Evolutionary conservation across 1,140 invertebrate species (phyloP).

Genomic region (Lethrus apterus): DNA sequence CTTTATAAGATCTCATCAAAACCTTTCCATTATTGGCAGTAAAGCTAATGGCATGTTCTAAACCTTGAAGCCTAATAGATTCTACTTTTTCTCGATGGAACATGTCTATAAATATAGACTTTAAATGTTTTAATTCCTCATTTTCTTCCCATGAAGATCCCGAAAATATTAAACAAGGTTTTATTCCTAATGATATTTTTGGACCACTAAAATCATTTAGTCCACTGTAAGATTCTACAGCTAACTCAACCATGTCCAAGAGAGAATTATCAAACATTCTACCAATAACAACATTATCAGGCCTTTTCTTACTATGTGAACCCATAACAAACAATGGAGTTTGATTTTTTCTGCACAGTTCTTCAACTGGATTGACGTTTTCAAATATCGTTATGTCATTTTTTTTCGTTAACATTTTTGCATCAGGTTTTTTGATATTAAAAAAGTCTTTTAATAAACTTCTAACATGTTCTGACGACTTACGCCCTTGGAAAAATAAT

Average conservation of each 20-base stretch:
- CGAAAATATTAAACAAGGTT: slow-evolving; percentile 89
- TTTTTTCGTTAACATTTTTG: slow-evolving; percentile 66
- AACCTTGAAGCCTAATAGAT: slow-evolving; percentile 77
- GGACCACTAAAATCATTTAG: slow-evolving; percentile 32
- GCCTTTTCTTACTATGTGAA: slow-evolving; percentile 90
- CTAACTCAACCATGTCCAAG: slow-evolving; percentile 95
- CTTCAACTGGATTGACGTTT: slow-evolving; percentile 73
- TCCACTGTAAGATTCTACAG: slow-evolving; percentile 68
- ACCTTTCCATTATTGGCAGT: slow-evolving; percentile 72
- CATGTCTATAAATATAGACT: slow-evolving; percentile 87
- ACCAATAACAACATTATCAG: slow-evolving; percentile 85
- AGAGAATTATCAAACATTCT: slow-evolving; percentile 84
- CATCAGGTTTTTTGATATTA: slow-evolving; percentile 78
- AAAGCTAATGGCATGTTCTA: slow-evolving; percentile 90
- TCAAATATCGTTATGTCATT: slow-evolving; percentile 85
- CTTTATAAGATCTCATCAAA: slow-evolving; percentile 82
- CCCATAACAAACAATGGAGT: slow-evolving; percentile 83
- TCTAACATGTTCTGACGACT: slow-evolving; percentile 67
- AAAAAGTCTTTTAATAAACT: slow-evolving; percentile 83
- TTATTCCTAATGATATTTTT: slow-evolving; percentile 55
- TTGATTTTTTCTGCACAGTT: slow-evolving; percentile 79
- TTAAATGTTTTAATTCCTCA: slow-evolving; percentile 72
- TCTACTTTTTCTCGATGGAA: slow-evolving; percentile 81
- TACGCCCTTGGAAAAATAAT: slow-evolving; percentile 79
- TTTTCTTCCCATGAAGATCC: slow-evolving; percentile 86